phyloP scores from a whole-genome alignment of 2,113 vertebrate species.

The Chaetura pelagica region DNA sequence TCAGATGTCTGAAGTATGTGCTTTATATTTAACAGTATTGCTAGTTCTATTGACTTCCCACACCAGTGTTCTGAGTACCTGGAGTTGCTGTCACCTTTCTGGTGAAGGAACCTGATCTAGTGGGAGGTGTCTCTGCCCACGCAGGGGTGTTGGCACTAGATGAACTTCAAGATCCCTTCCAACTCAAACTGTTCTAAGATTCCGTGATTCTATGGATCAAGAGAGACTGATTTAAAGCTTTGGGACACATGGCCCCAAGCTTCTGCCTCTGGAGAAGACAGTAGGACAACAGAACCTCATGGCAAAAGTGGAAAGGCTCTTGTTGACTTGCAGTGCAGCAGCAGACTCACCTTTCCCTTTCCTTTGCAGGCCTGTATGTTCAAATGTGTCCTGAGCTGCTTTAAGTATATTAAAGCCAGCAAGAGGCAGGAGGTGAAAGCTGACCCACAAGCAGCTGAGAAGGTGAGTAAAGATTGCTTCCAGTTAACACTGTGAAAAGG shows the following conservation, averaged over 20 bases:
- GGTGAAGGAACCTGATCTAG: neutral
- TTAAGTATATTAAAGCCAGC: conserved; percentile 53
- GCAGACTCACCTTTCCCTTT: neutral
- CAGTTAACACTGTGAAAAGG: neutral
- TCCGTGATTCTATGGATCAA: too few species aligned
- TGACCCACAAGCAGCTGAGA: neutral
- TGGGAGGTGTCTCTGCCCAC: too few species aligned
- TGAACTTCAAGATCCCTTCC: too few species aligned
- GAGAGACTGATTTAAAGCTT: neutral
- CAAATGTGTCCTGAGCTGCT: conserved; percentile 77
- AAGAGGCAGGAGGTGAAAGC: conserved; percentile 1
- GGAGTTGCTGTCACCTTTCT: neutral
- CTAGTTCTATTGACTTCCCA: neutral
- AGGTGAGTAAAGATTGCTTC: conserved; percentile 49
- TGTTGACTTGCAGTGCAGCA: neutral
- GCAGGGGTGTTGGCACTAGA: too few species aligned
- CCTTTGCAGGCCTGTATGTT: conserved; percentile 76
- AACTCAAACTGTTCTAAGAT: too few species aligned
- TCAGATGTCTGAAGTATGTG: neutral
- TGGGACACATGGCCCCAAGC: neutral
- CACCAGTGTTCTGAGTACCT: neutral
- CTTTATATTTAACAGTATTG: neutral
- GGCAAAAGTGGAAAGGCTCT: neutral
- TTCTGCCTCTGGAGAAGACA: neutral
- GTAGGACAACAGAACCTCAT: neutral